A percentile compares a stretch with the other conserved stretches of the same genome.
Conservation (phyloP, 1,140 invertebrate genomes). For the Steinernema feltiae region DNA sequence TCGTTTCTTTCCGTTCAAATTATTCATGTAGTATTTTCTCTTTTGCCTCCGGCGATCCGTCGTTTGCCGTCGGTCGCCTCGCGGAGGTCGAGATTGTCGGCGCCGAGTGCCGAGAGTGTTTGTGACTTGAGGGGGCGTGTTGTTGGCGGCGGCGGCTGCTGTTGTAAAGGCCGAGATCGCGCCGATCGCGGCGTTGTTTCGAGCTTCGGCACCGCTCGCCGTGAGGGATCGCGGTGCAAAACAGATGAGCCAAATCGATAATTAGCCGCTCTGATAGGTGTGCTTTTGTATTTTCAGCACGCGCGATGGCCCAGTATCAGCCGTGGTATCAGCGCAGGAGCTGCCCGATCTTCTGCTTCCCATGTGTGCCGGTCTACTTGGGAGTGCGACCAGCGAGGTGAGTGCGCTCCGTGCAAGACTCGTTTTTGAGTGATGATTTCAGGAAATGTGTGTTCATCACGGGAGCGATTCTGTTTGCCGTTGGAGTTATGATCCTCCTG, state of each 20-base stretch:
- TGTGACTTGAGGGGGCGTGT: slow-evolving; percentile 6
- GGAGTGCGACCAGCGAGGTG: slow-evolving; percentile 44
- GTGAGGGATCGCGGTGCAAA: neutral
- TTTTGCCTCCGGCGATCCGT: neutral
- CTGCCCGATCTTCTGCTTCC: slow-evolving; percentile 53
- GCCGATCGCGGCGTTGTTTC: neutral
- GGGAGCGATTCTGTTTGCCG: slow-evolving; percentile 47
- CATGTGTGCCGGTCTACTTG: slow-evolving; percentile 51
- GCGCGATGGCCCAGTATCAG: slow-evolving; percentile 37
- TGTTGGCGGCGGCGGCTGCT: neutral
- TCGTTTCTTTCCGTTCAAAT: neutral
- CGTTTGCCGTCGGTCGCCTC: neutral
- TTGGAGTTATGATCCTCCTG: slow-evolving; percentile 52
- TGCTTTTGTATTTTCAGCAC: too few relatives aligned
- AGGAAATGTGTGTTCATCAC: slow-evolving; percentile 51
- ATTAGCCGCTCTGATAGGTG: too few relatives aligned
- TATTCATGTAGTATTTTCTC: slow-evolving; percentile 3
- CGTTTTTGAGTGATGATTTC: too few relatives aligned
- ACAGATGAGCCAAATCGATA: neutral
- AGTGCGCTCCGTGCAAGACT: too few relatives aligned
- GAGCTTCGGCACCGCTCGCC: neutral
- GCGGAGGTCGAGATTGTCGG: neutral
- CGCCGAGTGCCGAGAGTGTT: neutral
- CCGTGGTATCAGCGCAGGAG: slow-evolving; percentile 51
- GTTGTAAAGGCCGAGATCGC: slow-evolving; percentile 1